Percentiles rank a stretch among this genome's conserved stretches.
Conservation (phyloP, 2,113 vertebrate genomes). For the Chlorodrepanis virens region DNA sequence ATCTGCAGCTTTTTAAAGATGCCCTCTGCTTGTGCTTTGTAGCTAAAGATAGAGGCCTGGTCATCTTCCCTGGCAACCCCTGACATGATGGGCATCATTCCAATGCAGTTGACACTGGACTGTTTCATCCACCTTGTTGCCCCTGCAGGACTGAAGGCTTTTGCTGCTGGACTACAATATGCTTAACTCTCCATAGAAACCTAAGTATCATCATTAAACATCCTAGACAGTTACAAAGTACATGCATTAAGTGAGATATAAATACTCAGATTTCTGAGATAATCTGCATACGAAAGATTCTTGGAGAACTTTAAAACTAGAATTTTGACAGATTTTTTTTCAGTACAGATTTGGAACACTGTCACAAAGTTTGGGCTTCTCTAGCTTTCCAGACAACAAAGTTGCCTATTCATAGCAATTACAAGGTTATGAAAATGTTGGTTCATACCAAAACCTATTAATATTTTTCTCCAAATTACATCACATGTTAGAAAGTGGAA, state of each 20-base stretch:
- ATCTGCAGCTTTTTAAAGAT: not conserved
- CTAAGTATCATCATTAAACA: not conserved
- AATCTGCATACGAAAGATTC: not conserved
- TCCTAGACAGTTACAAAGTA: not conserved
- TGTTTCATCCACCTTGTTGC: not conserved
- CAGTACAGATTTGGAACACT: not conserved
- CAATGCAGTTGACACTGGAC: not conserved
- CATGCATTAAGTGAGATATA: not conserved
- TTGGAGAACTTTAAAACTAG: not conserved
- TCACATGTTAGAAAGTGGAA: not conserved
- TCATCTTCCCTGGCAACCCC: not conserved
- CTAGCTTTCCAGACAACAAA: not conserved
- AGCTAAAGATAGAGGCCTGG: not conserved
- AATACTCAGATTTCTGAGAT: not conserved
- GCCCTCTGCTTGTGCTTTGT: not conserved
- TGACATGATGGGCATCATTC: not conserved
- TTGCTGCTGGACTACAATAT: not conserved
- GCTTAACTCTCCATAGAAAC: not conserved
- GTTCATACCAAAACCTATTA: not conserved
- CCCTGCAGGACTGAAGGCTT: not conserved
- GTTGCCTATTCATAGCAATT: not conserved
- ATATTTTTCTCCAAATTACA: not conserved
- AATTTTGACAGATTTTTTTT: not conserved
- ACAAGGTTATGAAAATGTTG: not conserved
- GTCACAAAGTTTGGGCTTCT: not conserved